Evolutionary conservation across 2,113 vertebrate genomes (phyloP), one percentile per base, ranked within the genome.

Genomic region (Dasyornis broadbenti): DNA sequence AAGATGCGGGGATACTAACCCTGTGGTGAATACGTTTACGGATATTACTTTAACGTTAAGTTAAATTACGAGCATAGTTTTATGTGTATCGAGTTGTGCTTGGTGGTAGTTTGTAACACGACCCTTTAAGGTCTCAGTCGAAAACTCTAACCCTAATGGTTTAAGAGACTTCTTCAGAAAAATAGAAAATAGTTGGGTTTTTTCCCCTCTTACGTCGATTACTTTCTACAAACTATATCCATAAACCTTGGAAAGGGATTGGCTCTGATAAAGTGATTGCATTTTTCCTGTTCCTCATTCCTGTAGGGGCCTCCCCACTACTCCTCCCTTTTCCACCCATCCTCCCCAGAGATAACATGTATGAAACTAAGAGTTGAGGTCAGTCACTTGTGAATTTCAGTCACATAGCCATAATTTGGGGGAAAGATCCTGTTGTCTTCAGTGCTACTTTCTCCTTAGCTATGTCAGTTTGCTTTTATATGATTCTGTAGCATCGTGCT

Each of bases 261-360:
- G 59, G 80, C 42, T 81, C 54, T 81, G 92, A 78, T 95, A 70
- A 92, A 66, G 44, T 69, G 47, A 80, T 83, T 90, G 64, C 80
- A 71, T 84, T 96, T 94, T 96, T 95, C 94, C 92, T 97, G 94
- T 97, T 96, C 96, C 96, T 97, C 90, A 90, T 94, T 95, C 93
- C 85, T 95, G 35, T 49, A 9, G 15, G 31, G 90, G 60, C 93
- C 90, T 92, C 82, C 33, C 21, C 28, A 8, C 78, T 68, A 23
- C 61, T 90, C 45, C 92, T 96, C 56, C 89, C 76, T 83, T 63
- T 90, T 73, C 82, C 92, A 92, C 82, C 64, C 71, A 66, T 78
- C 56, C 37, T 85, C 27, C 18, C 21, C 79, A 1, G 11, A 49
- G 35, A 31, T 3, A 53, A 9, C 4, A 15, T 64, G 23, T 54